Conservation (phyloP, 1,140 invertebrate species). For the Brachionus plicatilis region DNA sequence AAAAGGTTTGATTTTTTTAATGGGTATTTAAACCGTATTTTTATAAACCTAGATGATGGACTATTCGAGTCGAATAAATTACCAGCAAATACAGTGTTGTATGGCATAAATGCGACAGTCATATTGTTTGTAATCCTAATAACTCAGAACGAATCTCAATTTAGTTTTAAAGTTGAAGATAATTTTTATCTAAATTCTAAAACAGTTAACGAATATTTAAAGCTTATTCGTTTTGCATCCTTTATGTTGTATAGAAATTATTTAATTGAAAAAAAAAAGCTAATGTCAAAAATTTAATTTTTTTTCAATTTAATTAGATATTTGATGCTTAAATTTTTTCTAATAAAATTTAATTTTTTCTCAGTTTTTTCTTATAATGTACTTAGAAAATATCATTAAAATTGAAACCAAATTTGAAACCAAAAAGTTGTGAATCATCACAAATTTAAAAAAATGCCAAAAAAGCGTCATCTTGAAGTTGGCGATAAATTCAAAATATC, state of each 20-base stretch:
- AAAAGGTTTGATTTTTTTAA: background rate
- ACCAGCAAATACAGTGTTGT: background rate
- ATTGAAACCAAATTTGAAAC: no score
- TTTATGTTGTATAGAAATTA: slow-evolving; percentile 1
- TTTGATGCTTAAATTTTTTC: no score
- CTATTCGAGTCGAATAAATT: background rate
- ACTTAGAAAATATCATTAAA: no score
- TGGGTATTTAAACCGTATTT: slow-evolving; percentile 2
- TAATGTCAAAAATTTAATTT: no score
- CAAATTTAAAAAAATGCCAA: no score
- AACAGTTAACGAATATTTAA: background rate
- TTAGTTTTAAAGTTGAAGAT: background rate
- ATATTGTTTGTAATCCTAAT: slow-evolving; percentile 3
- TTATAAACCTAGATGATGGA: background rate
- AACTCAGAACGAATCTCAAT: background rate
- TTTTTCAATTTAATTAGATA: no score
- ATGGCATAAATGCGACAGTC: slow-evolving; percentile 18
- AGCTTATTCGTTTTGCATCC: background rate
- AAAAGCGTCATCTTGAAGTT: no score
- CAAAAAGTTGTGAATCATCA: no score
- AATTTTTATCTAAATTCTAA: background rate
- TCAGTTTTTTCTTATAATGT: no score
- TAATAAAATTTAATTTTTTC: no score
- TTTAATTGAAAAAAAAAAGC: background rate
- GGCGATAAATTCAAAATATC: no score